Percentiles rank a stretch among this genome's conserved stretches.
phyloP scores from a whole-genome alignment of 2,113 vertebrate genomes.

The Ariopsis seemanni region DNA sequence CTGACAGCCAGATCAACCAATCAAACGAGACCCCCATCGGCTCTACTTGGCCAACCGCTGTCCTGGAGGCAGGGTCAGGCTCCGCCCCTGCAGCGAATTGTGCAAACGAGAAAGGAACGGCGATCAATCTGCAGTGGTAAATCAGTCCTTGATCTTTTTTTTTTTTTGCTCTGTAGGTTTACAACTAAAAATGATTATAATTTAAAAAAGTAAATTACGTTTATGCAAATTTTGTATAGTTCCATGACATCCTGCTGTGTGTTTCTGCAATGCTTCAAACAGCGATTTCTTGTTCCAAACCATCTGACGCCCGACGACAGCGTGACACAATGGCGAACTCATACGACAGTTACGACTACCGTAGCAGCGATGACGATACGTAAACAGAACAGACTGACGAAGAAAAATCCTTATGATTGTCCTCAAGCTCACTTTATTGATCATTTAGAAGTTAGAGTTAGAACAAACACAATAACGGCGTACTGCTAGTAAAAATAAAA shows the following conservation, averaged over 20 bases:
- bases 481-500: not conserved
- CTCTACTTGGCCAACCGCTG: constrained; percentile 14
- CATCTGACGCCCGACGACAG: too few relatives aligned
- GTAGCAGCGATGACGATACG: too few relatives aligned
- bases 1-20: constrained; percentile 55
- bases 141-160: not conserved
- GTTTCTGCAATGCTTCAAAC: too few relatives aligned
- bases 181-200: too few relatives aligned
- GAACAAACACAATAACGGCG: not conserved
- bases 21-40: constrained; percentile 43
- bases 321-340: too few relatives aligned
- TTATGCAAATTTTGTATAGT: too few relatives aligned
- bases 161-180: not conserved
- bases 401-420: not conserved
- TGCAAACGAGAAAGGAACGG: constrained; percentile 33
- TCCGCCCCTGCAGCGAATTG: constrained; percentile 25
- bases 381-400: too few relatives aligned
- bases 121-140: not conserved
- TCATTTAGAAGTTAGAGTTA: too few relatives aligned
- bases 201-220: too few relatives aligned
- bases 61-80: not conserved
- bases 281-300: too few relatives aligned
- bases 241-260: too few relatives aligned
- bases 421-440: not conserved
- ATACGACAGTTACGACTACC: too few relatives aligned